Conservation (phyloP, 2,888 invertebrate species). For the Drosophila infuscata region DNA sequence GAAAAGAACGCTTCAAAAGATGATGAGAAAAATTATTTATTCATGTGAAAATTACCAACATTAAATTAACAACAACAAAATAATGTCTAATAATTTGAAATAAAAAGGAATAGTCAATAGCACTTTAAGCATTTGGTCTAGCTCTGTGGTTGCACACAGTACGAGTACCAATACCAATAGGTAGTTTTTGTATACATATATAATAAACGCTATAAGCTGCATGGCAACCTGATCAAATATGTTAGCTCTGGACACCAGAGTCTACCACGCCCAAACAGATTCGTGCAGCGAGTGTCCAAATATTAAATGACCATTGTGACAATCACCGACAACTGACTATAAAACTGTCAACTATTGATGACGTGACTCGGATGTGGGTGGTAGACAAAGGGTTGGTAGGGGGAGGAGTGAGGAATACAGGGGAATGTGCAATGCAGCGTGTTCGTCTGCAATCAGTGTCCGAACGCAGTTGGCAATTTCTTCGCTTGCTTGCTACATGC, state of each 20-base stretch:
- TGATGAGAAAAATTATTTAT: not conserved
- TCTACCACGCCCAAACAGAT: conserved; percentile 29
- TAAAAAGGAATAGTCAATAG: not conserved
- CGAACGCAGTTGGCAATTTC: conserved; percentile 73
- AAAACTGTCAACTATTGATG: conserved; percentile 81
- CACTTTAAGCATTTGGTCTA: not conserved
- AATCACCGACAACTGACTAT: conserved; percentile 82
- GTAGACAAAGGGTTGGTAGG: not conserved
- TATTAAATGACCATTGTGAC: conserved; percentile 82
- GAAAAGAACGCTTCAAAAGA: too few species aligned
- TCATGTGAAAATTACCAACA: not conserved
- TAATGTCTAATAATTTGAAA: not conserved
- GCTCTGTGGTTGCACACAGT: not conserved
- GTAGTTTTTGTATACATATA: not conserved
- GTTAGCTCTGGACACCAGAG: conserved; percentile 51
- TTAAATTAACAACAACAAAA: too few species aligned
- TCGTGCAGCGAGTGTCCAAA: conserved; percentile 66
- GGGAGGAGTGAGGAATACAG: not conserved
- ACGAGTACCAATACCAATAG: not conserved
- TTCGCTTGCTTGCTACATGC: conserved; percentile 70
- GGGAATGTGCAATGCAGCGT: conserved; percentile 4
- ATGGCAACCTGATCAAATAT: conserved; percentile 61
- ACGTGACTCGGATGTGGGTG: conserved; percentile 40
- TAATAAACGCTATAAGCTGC: conserved; percentile 18
- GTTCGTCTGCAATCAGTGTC: conserved; percentile 68